Evolutionary conservation across 2,113 vertebrate species (phyloP).

Genomic region (Sorex araneus): DNA sequence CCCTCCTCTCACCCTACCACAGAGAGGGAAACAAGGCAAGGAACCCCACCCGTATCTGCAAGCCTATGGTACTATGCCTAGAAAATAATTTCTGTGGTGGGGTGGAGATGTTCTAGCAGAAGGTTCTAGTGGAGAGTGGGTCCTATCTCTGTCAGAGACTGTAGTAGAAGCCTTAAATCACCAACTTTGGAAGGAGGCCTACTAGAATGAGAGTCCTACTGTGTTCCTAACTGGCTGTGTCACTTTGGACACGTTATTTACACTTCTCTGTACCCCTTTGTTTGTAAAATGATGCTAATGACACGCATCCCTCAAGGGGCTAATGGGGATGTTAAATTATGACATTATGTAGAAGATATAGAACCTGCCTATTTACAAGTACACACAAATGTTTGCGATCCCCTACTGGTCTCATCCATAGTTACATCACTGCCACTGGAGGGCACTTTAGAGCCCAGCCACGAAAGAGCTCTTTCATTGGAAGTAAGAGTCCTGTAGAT

Average conservation of each 20-base stretch:
- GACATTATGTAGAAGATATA: not conserved
- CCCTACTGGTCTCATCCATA: not conserved
- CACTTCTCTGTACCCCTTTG: not conserved
- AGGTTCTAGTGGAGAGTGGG: not conserved
- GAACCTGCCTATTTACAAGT: not conserved
- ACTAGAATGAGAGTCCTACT: not conserved
- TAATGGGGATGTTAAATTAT: conserved; percentile 33
- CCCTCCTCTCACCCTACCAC: not conserved
- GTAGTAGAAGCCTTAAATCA: not conserved
- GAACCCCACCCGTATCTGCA: no score
- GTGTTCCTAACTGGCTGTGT: not conserved
- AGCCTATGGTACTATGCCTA: not conserved
- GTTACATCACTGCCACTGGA: not conserved
- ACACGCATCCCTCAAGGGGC: not conserved
- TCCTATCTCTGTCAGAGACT: not conserved
- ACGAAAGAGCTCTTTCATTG: not conserved
- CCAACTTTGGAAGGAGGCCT: not conserved
- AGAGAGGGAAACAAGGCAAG: not conserved
- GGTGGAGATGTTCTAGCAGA: not conserved
- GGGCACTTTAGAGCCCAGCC: not conserved
- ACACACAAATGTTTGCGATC: not conserved
- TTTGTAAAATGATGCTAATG: conserved; percentile 20
- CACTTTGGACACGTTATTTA: not conserved
- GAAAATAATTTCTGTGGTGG: not conserved
- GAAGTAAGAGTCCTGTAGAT: not conserved